Evolutionary conservation across 1,140 invertebrate species (phyloP), one percentile per base, ranked within the genome.

Genomic region (Prorops nasuta): DNA sequence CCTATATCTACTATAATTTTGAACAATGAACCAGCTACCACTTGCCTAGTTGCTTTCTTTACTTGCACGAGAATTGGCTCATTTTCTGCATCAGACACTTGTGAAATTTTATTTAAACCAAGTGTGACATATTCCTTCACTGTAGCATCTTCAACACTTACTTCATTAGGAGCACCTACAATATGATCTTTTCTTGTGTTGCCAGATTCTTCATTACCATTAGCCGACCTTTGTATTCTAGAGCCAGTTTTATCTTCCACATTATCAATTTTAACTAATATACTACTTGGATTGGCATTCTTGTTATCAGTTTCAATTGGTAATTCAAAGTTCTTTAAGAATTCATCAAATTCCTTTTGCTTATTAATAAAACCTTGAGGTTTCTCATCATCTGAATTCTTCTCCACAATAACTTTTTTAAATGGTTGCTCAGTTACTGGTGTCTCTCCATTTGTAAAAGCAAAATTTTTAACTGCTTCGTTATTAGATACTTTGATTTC

Each of bases 1-100:
- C 76, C 78, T 9, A 83, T 62, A 42, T 73, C 64, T 15, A 78
- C 74, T 20, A 65, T 68, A 17, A 84, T 76, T 48, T 72, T 72
- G 37, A 79, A 81, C 10, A 79, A 49, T 12, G 63, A 48, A 10
- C 79, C 80, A 18, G 73, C 43, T 1, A 80, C 78, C 2, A 80
- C 49, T 60, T 80, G 79, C 3, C 45, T 44, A 0, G 55, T 69
- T 2, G 76, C 77, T 0, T 68, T 51, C 9, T 51, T 50, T 0
- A 81, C 55, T 41, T 74, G 65, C 1, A 66, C 58, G 14, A 74
- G 43, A n/a, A 71, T 57, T 1, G 72, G 74, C 21, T 79, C 72
- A 38, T 76, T 67, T 1, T 50, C 17, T 3, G 65, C 63, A 32
- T 69, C 49, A 2, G 63, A 72, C n/a, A 53, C 54, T 28, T 60